Percentiles rank a stretch among this genome's conserved stretches.
Conservation (phyloP, 2,888 invertebrate genomes). For the Machimus atricapillus region DNA sequence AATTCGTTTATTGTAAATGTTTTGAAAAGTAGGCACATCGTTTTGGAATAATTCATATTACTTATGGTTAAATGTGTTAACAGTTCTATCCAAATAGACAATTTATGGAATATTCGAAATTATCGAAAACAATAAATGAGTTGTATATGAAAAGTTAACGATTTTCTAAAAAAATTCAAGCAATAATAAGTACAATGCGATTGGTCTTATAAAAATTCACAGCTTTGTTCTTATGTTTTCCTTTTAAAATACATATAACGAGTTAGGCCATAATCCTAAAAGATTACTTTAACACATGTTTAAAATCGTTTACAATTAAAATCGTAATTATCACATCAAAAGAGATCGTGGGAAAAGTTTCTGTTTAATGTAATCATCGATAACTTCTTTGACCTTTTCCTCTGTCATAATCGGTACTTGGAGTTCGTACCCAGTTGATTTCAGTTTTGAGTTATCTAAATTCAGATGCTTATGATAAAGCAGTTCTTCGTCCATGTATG, state of each 20-base stretch:
- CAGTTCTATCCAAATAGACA: background rate
- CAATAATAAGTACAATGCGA: background rate
- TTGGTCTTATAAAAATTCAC: background rate
- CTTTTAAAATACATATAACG: background rate
- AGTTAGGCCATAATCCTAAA: background rate
- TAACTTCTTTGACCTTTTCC: slow-evolving; percentile 71
- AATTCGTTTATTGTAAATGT: background rate
- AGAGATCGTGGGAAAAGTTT: slow-evolving; percentile 82
- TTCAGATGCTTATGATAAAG: slow-evolving; percentile 82
- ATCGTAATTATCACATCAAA: slow-evolving; percentile 63
- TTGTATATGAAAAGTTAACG: background rate
- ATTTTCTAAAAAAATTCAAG: background rate
- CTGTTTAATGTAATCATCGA: slow-evolving; percentile 82
- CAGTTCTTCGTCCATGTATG: slow-evolving; percentile 83
- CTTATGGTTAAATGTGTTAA: background rate
- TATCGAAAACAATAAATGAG: background rate
- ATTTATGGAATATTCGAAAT: background rate
- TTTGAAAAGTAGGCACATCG: background rate
- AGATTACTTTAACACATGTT: background rate
- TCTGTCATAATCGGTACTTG: slow-evolving; percentile 70
- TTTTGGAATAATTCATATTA: background rate
- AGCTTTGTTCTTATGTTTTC: background rate
- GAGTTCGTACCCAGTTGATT: slow-evolving; percentile 67
- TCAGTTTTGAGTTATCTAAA: slow-evolving; percentile 74
- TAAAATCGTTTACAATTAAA: background rate